Evolutionary conservation across 1,140 invertebrate species (phyloP).

Genomic region (Drosophila sp.): DNA sequence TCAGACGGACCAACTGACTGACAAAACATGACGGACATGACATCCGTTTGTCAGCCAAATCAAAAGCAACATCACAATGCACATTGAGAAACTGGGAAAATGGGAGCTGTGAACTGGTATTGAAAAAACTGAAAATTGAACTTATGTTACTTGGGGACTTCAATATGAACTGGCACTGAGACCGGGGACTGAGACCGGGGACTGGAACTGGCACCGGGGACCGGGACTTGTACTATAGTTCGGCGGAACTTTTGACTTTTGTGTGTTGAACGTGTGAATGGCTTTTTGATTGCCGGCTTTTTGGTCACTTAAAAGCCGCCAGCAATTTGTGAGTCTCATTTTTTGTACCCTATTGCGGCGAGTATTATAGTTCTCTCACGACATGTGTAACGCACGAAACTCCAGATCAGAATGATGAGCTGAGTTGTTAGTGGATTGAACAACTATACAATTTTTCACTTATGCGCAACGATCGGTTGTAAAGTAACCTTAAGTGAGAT

Average conservation of each 20-base stretch:
- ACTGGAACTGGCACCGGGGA: neutral
- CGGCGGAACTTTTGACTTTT: conserved; percentile 32
- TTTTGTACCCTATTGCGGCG: neutral
- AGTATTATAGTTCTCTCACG: neutral
- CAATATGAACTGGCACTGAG: neutral
- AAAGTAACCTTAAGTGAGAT: too few relatives aligned
- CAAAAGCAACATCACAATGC: conserved; percentile 15
- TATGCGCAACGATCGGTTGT: too few relatives aligned
- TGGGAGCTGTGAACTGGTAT: conserved; percentile 9
- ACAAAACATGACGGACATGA: conserved; percentile 60
- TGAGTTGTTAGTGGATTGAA: too few relatives aligned
- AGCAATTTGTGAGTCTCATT: conserved; percentile 42
- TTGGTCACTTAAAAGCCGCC: conserved; percentile 41
- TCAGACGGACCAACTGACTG: conserved; percentile 16
- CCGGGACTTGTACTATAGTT: conserved; percentile 15
- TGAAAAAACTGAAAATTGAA: conserved; percentile 13
- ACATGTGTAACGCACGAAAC: neutral
- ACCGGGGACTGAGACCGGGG: neutral
- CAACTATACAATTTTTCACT: too few relatives aligned
- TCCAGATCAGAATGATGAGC: too few relatives aligned
- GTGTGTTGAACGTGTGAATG: conserved; percentile 68
- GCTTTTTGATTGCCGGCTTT: conserved; percentile 71
- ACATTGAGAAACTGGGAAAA: conserved; percentile 14
- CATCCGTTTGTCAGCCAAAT: conserved; percentile 61
- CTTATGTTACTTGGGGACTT: neutral